These are phyloP conservation scores for Pseudorhiza aurosa DNA, from an alignment of 30 jellyfish, hydroid and myxozoan species.

Conservation along the genomic window DNA sequence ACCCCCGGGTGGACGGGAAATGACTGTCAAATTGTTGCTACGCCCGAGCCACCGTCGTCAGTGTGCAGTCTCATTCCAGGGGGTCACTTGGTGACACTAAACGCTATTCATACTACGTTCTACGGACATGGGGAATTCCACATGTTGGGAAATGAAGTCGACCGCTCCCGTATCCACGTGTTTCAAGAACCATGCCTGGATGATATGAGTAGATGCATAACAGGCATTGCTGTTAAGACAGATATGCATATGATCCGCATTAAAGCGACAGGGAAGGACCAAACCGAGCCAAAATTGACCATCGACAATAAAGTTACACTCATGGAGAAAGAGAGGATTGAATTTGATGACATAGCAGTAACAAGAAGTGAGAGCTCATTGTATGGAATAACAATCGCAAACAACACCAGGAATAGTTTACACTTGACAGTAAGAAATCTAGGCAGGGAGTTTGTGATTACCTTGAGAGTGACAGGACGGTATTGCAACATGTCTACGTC, in stretches of 20 bases:
- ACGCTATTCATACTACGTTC: conserved; percentile 63
- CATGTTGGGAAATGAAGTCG: conserved; percentile 17
- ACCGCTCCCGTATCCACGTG: conserved; percentile 18
- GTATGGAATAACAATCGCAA: conserved; percentile 25
- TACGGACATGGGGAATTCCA: conserved; percentile 70
- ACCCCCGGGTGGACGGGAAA: conserved; percentile 76
- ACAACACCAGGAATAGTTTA: conserved; percentile 32
- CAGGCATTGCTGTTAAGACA: conserved; percentile 28
- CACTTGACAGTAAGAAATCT: conserved; percentile 19
- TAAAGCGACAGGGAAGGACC: conserved; percentile 19
- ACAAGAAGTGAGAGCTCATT: conserved; percentile 29
- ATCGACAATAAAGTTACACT: neutral
- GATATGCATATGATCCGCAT: neutral
- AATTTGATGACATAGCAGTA: neutral
- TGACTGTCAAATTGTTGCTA: conserved; percentile 52
- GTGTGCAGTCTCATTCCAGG: conserved; percentile 59
- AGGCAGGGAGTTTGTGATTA: conserved; percentile 32
- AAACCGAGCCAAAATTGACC: conserved; percentile 7
- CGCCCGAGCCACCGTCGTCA: conserved; percentile 60
- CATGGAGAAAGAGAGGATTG: neutral
- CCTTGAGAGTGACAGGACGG: conserved; percentile 37
- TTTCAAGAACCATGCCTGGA: conserved; percentile 57
- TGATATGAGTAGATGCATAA: conserved; percentile 53
- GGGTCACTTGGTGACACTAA: conserved; percentile 63
- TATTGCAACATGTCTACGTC: conserved; percentile 47